A percentile compares a stretch with the other conserved stretches of the same genome.
These are phyloP conservation scores for Tribolium madens DNA, from an alignment of 1,140 invertebrate species.

Conservation along the genomic window DNA sequence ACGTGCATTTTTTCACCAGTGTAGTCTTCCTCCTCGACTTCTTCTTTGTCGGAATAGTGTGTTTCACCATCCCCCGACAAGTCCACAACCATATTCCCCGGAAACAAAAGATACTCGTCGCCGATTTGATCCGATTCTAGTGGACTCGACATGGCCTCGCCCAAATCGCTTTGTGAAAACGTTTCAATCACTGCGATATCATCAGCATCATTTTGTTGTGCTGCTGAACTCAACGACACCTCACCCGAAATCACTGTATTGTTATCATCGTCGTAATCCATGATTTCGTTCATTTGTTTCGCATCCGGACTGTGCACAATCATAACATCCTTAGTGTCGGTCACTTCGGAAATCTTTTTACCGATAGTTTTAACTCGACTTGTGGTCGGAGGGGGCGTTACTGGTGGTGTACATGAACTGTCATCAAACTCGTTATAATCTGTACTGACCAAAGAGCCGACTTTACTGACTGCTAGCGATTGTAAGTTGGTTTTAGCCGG, in stretches of 20 bases:
- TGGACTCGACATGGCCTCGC: conserved; percentile 70
- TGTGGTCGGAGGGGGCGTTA: conserved; percentile 68
- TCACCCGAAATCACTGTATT: conserved; percentile 72
- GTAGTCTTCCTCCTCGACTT: conserved; percentile 66
- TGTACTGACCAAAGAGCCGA: conserved; percentile 71
- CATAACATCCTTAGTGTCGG: conserved; percentile 55
- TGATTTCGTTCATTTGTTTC: conserved; percentile 66
- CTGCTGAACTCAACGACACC: conserved; percentile 71
- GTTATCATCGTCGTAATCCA: conserved; percentile 74
- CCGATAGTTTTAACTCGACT: conserved; percentile 55
- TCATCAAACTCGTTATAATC: conserved; percentile 77
- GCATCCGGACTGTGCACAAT: conserved; percentile 63
- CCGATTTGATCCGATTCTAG: conserved; percentile 71
- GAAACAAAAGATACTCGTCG: conserved; percentile 74
- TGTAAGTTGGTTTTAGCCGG: conserved; percentile 68
- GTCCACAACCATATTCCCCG: conserved; percentile 72
- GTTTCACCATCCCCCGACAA: conserved; percentile 71
- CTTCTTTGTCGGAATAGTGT: conserved; percentile 71
- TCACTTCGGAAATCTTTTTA: conserved; percentile 56
- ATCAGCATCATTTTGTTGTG: conserved; percentile 69
- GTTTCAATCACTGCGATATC: conserved; percentile 74
- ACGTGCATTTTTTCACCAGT: conserved; percentile 64
- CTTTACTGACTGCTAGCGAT: conserved; percentile 68
- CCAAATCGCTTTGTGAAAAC: conserved; percentile 69
- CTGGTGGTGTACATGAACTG: conserved; percentile 71